Evolutionary conservation across 2,113 vertebrate genomes (phyloP), one percentile per base, ranked within the genome.

Genomic region (Pleuronectes platessa): DNA sequence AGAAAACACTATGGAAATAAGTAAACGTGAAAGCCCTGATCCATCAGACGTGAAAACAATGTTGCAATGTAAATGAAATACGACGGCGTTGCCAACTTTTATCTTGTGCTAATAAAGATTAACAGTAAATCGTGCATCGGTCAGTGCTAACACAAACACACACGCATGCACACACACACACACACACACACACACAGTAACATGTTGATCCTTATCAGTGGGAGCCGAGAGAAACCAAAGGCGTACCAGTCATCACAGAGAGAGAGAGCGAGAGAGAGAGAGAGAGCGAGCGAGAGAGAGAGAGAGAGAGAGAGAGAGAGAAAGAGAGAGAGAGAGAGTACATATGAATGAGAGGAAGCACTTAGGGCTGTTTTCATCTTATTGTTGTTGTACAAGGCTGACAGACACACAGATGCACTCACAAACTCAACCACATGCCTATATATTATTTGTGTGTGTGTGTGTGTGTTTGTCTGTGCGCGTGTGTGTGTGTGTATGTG

Each of bases 261-360:
- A 81, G 82, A 85, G 71, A 51, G 47, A 49, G 47, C 3, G 47
- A 18, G 47, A 18, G 17, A 18, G 47, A 49, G 47, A 49, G 47
- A 47, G 45, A 47, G 45, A 47, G 45, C 15, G 45, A 17, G 45
- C 15, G 45, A 49, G 45, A 49, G 45, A 49, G 45, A 49, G 45
- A 47, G 45, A 17, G 45, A 47, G 45, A 47, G 45, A 47, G 45
- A 47, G 45, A 47, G 45, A 13, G 45, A 47, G 45, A 47, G 53
- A 21, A 87, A 88, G 73, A 49, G 47, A 49, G 47, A 49, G 47
- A 15, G 51, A 53, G 51, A n/a, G n/a, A 88, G 74, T 86, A 89
- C 82, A 47, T 83, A 84, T 93, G 94, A 95, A 95, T 94, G 93
- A 93, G 82, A 94, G 94, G 94, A 95, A 94, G 90, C 93, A 91